Conservation (phyloP, 2,113 vertebrate species). For the Pteronura brasiliensis region DNA sequence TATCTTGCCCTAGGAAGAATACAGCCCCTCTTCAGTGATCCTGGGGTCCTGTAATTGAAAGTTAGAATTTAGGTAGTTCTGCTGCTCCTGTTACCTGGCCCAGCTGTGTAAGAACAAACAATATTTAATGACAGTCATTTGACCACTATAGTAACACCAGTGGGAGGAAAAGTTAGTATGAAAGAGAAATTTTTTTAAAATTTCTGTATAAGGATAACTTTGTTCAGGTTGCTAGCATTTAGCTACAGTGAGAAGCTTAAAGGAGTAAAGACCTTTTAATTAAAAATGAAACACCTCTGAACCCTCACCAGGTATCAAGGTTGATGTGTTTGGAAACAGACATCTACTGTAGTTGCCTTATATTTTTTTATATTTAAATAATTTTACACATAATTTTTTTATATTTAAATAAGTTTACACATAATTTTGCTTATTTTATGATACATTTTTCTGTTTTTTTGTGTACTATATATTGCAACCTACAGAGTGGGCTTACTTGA, state of each 20-base stretch:
- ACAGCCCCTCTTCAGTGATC: neutral
- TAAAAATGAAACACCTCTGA: neutral
- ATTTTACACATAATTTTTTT: neutral
- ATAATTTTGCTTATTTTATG: slow-evolving; percentile 9
- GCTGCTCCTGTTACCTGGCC: neutral
- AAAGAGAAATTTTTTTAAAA: neutral
- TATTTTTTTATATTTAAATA: neutral
- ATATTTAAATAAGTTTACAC: neutral
- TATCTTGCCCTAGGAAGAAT: neutral
- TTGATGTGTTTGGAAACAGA: neutral
- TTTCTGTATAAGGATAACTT: neutral
- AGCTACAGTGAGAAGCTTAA: neutral
- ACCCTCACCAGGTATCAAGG: neutral
- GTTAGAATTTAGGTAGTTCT: neutral
- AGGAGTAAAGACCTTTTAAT: neutral
- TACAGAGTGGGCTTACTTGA: neutral
- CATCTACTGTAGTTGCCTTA: neutral
- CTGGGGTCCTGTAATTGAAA: neutral
- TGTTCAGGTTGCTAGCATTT: neutral
- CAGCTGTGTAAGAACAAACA: neutral
- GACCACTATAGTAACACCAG: neutral
- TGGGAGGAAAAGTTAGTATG: neutral
- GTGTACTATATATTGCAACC: neutral
- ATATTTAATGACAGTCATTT: neutral
- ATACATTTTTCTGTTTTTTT: neutral